Conservation (phyloP, 2,797 vertebrate species). For the Sphenopsis melanotis region DNA sequence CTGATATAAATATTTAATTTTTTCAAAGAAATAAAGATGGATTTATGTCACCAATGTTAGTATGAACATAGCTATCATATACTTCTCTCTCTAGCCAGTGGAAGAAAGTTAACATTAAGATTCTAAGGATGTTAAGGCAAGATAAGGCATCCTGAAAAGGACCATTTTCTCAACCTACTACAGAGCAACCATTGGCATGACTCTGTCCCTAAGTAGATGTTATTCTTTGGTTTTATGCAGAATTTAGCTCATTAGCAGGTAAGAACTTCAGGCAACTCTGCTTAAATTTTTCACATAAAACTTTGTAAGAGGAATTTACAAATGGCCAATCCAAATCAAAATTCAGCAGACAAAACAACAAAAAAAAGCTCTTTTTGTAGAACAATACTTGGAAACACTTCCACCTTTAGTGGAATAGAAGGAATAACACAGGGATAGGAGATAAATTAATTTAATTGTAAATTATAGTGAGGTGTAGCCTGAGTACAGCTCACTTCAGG, state of each 20-base stretch:
- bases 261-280: background rate
- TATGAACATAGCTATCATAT: background rate
- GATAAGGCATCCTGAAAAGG: background rate
- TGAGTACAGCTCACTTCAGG: background rate
- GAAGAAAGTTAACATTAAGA: background rate
- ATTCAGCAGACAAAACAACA: fast-evolving
- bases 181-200: background rate
- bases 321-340: background rate
- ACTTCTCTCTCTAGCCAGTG: background rate
- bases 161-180: background rate
- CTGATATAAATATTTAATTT: background rate
- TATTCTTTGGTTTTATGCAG: background rate
- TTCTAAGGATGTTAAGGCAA: background rate
- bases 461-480: background rate
- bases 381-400: background rate
- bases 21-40: background rate
- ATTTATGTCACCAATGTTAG: background rate
- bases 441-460: background rate
- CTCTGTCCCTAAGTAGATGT: background rate
- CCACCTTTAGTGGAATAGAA: background rate
- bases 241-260: background rate
- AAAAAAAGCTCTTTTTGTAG: background rate
- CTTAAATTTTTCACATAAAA: background rate
- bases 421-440: background rate
- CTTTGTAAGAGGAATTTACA: background rate